Percentiles rank a stretch among this genome's conserved stretches.
Conservation (phyloP, 2,113 vertebrate species). For the Benitochromis conjunctus region DNA sequence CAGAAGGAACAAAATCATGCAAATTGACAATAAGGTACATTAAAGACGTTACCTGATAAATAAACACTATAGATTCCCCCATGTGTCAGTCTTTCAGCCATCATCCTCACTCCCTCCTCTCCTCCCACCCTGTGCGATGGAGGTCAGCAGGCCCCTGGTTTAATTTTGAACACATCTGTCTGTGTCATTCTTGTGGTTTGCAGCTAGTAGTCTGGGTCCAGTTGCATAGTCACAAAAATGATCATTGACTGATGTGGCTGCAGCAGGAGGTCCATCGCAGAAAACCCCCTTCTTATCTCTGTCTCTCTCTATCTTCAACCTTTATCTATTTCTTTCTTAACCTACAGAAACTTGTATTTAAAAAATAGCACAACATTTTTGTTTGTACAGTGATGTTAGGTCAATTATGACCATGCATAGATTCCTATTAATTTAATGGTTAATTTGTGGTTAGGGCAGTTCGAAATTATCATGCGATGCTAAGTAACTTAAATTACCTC, state of each 20-base stretch:
- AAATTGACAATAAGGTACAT: neutral
- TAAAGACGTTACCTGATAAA: neutral
- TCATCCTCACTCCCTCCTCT: neutral
- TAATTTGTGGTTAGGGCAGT: neutral
- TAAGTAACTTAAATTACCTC: neutral
- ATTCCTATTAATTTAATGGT: neutral
- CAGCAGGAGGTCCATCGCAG: slow-evolving; percentile 63
- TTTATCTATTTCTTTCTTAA: neutral
- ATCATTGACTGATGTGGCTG: slow-evolving; percentile 86
- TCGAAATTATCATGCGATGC: neutral
- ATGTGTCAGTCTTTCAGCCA: neutral
- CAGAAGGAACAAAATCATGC: neutral
- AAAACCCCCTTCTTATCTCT: neutral
- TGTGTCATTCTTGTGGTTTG: slow-evolving; percentile 94
- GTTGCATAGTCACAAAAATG: slow-evolving; percentile 97
- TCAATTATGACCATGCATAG: neutral
- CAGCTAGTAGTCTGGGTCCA: slow-evolving; percentile 90
- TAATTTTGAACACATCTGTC: slow-evolving; percentile 74
- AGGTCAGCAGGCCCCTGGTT: slow-evolving; percentile 19
- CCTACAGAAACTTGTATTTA: neutral
- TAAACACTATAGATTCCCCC: neutral
- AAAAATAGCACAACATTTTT: neutral
- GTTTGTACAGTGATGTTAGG: neutral
- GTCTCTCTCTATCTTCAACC: neutral
- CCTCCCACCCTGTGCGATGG: slow-evolving; percentile 33